A percentile compares a stretch with the other conserved stretches of the same genome.
phyloP scores from a whole-genome alignment of 1,140 invertebrate genomes.

The Caenorhabditis briggsae region DNA sequence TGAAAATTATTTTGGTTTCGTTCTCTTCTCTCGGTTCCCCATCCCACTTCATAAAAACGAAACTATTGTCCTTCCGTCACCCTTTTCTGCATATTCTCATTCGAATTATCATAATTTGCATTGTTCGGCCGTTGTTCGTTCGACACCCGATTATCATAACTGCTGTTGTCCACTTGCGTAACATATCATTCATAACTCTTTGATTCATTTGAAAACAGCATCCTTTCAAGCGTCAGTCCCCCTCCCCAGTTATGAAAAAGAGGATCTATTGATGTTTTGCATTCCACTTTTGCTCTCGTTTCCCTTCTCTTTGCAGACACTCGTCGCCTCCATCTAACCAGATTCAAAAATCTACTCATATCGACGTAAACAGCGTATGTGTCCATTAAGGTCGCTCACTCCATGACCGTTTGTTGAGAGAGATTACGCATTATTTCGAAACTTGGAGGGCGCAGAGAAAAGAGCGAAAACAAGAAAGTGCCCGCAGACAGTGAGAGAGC shows the following conservation, averaged over 20 bases:
- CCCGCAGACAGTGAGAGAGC: neutral
- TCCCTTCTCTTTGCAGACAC: neutral
- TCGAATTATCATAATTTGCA: neutral
- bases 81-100: too few species aligned
- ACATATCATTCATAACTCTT: neutral
- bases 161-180: neutral
- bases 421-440: conserved; percentile 46
- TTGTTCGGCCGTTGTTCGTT: neutral
- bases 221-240: neutral
- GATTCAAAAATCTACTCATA: conserved; percentile 51
- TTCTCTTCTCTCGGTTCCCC: neutral
- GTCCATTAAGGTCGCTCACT: conserved; percentile 18
- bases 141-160: too few species aligned
- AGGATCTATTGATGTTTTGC: neutral
- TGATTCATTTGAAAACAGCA: neutral
- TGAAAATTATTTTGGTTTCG: too few species aligned
- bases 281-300: neutral
- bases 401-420: neutral
- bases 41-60: neutral
- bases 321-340: neutral
- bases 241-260: neutral
- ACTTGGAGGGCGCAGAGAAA: neutral
- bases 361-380: conserved; percentile 42
- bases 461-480: neutral
- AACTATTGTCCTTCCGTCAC: too few species aligned